Conservation (phyloP, 1,140 invertebrate species). For the Drepana arcuata region DNA sequence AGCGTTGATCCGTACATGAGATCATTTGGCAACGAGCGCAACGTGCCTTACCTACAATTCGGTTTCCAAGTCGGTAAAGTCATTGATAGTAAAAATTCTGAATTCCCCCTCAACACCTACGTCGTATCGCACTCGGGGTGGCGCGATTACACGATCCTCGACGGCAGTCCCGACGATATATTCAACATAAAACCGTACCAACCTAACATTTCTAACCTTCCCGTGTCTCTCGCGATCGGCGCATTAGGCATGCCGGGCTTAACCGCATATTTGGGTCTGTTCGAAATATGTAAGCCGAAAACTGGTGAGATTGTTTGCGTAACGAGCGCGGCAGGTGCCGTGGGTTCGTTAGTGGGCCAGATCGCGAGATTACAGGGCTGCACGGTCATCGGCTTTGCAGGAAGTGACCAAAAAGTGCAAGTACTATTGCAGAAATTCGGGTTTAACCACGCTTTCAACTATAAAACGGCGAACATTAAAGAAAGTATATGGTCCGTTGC, state of each 20-base stretch:
- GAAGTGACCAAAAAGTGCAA: conserved; percentile 76
- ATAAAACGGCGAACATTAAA: conserved; percentile 74
- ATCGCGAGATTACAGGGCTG: conserved; percentile 78
- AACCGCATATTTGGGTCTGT: conserved; percentile 80
- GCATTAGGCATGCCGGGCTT: conserved; percentile 41
- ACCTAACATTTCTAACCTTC: conserved; percentile 19
- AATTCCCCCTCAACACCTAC: conserved; percentile 69
- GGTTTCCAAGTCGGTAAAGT: conserved; percentile 47
- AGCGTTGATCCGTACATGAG: conserved; percentile 70
- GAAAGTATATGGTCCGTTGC: conserved; percentile 67
- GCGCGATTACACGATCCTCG: conserved; percentile 58
- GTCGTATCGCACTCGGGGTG: conserved; percentile 74
- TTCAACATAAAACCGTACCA: conserved; percentile 18
- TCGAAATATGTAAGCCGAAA: conserved; percentile 77
- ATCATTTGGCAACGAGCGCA: conserved; percentile 13
- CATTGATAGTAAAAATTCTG: conserved; percentile 15
- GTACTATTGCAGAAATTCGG: conserved; percentile 75
- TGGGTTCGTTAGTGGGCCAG: conserved; percentile 79
- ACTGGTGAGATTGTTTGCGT: conserved; percentile 77
- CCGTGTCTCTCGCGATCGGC: conserved; percentile 18
- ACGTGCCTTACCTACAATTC: conserved; percentile 33
- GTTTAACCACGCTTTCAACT: conserved; percentile 80
- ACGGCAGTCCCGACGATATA: conserved; percentile 14
- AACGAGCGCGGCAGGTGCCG: conserved; percentile 75
- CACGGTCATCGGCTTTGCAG: conserved; percentile 78